phyloP scores from a whole-genome alignment of 2,113 vertebrate species.

The Myiozetetes cayanensis region DNA sequence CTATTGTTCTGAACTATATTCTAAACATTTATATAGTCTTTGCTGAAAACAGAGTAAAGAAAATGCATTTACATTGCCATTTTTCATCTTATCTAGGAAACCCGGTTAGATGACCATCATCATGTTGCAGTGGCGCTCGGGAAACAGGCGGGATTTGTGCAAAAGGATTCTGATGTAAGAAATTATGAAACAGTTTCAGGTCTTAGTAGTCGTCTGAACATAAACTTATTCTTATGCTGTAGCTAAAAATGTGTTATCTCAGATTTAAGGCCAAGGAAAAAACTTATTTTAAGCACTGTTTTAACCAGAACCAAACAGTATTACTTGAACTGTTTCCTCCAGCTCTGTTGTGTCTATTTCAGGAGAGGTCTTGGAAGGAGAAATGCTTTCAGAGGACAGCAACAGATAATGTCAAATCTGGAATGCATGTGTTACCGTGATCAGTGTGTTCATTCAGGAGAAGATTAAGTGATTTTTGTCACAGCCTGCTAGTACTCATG shows the following conservation, averaged over 20 bases:
- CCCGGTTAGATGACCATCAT: constrained; percentile 81
- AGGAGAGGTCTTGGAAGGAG: background rate
- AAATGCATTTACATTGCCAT: background rate
- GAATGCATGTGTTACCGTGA: background rate
- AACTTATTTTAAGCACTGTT: background rate
- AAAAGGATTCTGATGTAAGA: constrained; percentile 64
- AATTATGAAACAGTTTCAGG: background rate
- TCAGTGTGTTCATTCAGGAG: background rate
- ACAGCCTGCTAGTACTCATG: background rate
- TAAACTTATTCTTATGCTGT: background rate
- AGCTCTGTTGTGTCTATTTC: background rate
- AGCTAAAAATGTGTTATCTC: background rate
- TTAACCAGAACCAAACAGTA: background rate
- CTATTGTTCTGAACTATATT: background rate
- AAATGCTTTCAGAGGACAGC: background rate
- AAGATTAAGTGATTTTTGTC: background rate
- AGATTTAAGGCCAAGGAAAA: background rate
- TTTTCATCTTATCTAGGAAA: constrained; percentile 74
- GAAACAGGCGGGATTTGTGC: constrained; percentile 54
- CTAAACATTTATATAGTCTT: background rate
- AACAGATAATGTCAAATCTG: background rate
- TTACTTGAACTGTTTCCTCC: background rate
- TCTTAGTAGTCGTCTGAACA: background rate
- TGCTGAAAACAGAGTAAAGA: background rate
- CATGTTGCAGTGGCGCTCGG: constrained; percentile 91